Conservation (phyloP, 2,113 vertebrate genomes). For the Pelecanus crispus region DNA sequence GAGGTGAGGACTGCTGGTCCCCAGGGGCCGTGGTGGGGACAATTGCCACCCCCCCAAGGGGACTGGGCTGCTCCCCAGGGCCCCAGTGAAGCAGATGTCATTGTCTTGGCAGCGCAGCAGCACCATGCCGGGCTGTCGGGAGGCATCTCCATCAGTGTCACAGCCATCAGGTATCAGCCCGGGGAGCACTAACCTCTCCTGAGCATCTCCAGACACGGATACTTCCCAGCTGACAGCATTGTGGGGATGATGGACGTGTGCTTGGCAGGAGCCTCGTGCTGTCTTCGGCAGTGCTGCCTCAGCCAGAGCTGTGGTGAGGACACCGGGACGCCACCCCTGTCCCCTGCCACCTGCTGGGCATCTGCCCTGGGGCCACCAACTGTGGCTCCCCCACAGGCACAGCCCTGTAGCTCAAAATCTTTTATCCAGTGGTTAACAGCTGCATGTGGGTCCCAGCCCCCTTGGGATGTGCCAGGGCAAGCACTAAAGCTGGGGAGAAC, state of each 20-base stretch:
- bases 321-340: accelerated
- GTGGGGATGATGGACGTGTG: not conserved
- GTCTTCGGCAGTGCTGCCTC: not conserved
- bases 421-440: not conserved
- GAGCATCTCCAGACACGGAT: not conserved
- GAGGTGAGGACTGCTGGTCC: not conserved
- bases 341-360: accelerated
- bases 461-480: not conserved
- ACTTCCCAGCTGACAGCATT: not conserved
- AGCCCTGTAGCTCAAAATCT: not conserved
- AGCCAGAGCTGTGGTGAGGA: not conserved
- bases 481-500: not conserved
- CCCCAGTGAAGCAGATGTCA: accelerated
- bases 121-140: not conserved
- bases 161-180: accelerated
- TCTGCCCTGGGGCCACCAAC: not conserved
- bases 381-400: not conserved
- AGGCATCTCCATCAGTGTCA: not conserved
- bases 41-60: accelerated
- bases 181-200: not conserved
- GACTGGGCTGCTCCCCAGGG: not conserved
- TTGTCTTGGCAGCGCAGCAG: not conserved
- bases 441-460: not conserved
- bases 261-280: not conserved
- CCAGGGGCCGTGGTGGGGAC: not conserved